Conservation (phyloP, 2,113 vertebrate species). For the Forbesichthys agassizii region DNA sequence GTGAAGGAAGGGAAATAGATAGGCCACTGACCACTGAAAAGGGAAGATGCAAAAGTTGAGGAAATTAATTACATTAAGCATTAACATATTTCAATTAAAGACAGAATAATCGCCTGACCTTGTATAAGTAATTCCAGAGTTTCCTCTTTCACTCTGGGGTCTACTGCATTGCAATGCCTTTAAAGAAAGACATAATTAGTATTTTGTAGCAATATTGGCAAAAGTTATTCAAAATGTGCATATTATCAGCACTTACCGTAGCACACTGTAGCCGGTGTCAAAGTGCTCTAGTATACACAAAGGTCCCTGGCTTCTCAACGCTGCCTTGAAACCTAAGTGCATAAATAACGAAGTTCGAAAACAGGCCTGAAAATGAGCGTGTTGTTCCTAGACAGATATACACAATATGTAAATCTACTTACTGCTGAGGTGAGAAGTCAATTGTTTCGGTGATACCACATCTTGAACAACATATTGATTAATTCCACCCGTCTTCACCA, state of each 20-base stretch:
- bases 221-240: background rate
- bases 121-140: slow-evolving; percentile 84
- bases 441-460: slow-evolving; percentile 76
- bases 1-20: slow-evolving; percentile 78
- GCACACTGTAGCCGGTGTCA: slow-evolving; percentile 86
- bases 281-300: slow-evolving; percentile 89
- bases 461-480: slow-evolving; percentile 90
- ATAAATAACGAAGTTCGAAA: background rate
- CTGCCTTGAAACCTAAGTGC: slow-evolving; percentile 79
- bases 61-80: background rate
- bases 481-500: slow-evolving; percentile 80
- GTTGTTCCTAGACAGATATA: background rate
- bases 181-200: background rate
- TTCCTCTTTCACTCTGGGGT: slow-evolving; percentile 82
- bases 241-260: slow-evolving; percentile 82
- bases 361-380: too few relatives aligned
- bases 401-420: slow-evolving; percentile 18
- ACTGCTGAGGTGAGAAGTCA: slow-evolving; percentile 79
- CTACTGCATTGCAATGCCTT: slow-evolving; percentile 82
- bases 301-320: slow-evolving; percentile 80
- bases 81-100: background rate
- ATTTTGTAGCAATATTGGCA: background rate
- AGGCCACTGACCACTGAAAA: slow-evolving; percentile 82
- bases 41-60: background rate
- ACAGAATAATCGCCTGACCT: slow-evolving; percentile 66